Base-by-base conservation (phyloP, 2,888 invertebrate species). In the Cephus sareptanus region DNA sequence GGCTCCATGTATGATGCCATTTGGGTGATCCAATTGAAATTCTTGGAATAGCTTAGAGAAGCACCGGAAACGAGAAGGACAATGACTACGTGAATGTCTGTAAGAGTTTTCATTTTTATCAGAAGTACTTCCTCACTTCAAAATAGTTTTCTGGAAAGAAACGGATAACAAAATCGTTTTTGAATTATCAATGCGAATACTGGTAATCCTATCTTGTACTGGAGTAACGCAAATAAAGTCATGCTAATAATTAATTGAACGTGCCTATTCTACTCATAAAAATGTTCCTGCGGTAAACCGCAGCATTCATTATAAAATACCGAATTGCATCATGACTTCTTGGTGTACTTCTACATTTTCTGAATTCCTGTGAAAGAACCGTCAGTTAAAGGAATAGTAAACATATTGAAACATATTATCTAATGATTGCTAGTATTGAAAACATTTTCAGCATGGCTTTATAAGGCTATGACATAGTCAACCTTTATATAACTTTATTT, bases 11-110 rank as follows among this genome's bases (percentile, higher is more conserved):
- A 78, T 12, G 37, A 75, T 4, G 76, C 34, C 15, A 79, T 30
- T 74, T 79, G 79, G 13, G 79, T 79, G 37, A 79, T 74, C 79
- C 79, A 77, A n/a, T 70, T 77, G 81, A n/a, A 74, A 13, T 74
- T 23, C 30, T n/a, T 34, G 37, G 74, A 23, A 56, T 56, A 23
- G 40, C 40, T 56, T 23, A 23, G 40, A 23, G 40, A 56, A 56
- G 40, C 40, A 56, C 40, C 37, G 6, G 77, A 34, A 37, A 40
- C 13, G 11, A 69, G 71, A 6, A 34, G 12, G 71, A 74, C 30
- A 70, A n/a, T 31, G 13, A 15, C 69, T 11, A 74, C 71, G 31
- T 56, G 75, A 37, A 75, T 15, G 37, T 75, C 31, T 37, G 37
- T 69, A 37, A 56, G 23, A 56, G 40, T 23, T 23, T 56, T 56